A percentile compares a stretch with the other conserved stretches of the same genome.
These are phyloP conservation scores for Myiothlypis coronata DNA, from an alignment of 2,797 vertebrate species.

Conservation along the genomic window DNA sequence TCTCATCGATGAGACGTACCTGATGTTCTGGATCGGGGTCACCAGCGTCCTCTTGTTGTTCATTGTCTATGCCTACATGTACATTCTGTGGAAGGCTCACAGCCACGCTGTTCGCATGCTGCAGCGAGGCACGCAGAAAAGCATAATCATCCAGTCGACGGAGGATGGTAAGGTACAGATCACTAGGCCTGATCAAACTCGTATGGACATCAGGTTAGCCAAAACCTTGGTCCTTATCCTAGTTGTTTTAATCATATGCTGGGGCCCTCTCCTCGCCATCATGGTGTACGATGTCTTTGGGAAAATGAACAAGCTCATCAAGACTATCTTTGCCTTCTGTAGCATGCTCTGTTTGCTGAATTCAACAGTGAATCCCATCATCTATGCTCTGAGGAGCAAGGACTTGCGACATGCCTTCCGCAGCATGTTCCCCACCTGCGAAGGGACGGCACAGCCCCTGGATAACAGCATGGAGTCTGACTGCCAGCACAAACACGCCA, in stretches of 20 bases:
- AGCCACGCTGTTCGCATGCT: conserved; percentile 96
- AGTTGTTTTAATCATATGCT: conserved; percentile 96
- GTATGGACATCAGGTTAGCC: conserved; percentile 98
- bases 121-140: conserved; percentile 95
- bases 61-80: conserved; percentile 98
- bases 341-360: conserved; percentile 98
- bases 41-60: conserved; percentile 93
- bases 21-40: conserved; percentile 99
- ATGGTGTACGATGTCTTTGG: conserved; percentile 99
- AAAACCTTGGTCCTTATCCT: conserved; percentile 98
- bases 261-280: conserved; percentile 95
- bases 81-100: conserved; percentile 98
- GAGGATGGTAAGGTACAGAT: conserved; percentile 95
- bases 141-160: conserved; percentile 91
- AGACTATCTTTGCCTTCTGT: conserved; percentile 98
- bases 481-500: conserved; percentile 89
- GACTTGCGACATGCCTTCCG: conserved; percentile 96
- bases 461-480: conserved; percentile 99
- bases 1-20: conserved; percentile 94
- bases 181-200: conserved; percentile 91
- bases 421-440: conserved; percentile 89
- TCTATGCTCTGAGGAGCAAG: conserved; percentile 97
- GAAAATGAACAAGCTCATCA: conserved; percentile 95
- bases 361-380: conserved; percentile 98
- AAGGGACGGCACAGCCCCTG: conserved; percentile 87